Evolutionary conservation across 2,113 vertebrate species (phyloP), one percentile per base, ranked within the genome.

Genomic region (Platichthys stellatus): DNA sequence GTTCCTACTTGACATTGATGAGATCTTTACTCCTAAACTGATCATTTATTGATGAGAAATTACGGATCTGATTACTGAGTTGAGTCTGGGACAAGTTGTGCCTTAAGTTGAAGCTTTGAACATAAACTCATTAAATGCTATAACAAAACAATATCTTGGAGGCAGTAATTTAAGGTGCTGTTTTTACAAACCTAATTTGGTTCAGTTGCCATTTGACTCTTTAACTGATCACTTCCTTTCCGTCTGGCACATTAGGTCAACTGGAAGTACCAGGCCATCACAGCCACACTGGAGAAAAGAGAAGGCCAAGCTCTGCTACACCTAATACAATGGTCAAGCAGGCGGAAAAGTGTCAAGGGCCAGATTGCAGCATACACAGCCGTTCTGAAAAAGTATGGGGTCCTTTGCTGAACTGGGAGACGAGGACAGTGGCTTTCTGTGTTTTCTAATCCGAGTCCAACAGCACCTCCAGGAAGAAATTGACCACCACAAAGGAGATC

Each of bases 191-290:
- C 51, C 17, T 54, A 9, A 2, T 23, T 56, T 21, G 0, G 5
- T 15, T 40, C 2, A 43, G 40, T 43, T 43, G 26, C 3, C 9
- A 2, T 35, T 35, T 40, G 38, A 10, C 9, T 0, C 0, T 11
- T 40, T 43, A 12, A 43, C 40, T 2, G 0, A 24, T 43, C 3
- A 0, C 13, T 58, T 5, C 12, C 23, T 14, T 18, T 10, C 0
- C 96, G 97, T 60, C 90, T 98, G 89, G 96, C 97, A 2, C 97
- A 97, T 8, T 96, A 97, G 88, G 96, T 98, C 10, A 96, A 96
- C 80, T 98, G 97, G 96, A 98, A 98, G 76, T 97, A 98, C 93
- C 96, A 97, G 89, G 96, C 96, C 0, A 95, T 97, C 77, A 98
- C 96, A 6, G 94, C 96, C 68, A 96, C 96, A 1, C 86, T 98